These are phyloP conservation scores for Micromys minutus DNA, from an alignment of 2,113 vertebrate genomes.

Conservation along the genomic window DNA sequence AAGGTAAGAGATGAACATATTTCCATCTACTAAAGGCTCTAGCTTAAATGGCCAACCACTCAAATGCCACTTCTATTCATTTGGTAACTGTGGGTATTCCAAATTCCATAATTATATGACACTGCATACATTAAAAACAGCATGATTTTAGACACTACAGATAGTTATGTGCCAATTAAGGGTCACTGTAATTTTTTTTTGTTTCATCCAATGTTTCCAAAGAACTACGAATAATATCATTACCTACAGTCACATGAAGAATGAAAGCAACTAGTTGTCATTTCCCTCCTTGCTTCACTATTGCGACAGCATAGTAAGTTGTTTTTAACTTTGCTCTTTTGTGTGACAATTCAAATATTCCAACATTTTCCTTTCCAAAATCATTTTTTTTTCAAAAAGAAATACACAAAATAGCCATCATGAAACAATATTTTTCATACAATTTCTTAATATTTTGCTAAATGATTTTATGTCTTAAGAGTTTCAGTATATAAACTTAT, in stretches of 20 bases:
- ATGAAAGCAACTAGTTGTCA: background rate
- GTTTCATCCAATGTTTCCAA: constrained; percentile 31
- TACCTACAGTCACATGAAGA: background rate
- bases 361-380: background rate
- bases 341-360: background rate
- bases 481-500: background rate
- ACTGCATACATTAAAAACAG: constrained; percentile 48
- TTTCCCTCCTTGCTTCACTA: background rate
- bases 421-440: background rate
- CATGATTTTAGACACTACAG: constrained; percentile 34
- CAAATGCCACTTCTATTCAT: constrained; percentile 59
- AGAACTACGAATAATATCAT: background rate
- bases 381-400: background rate
- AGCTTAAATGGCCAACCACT: constrained; percentile 52
- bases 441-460: background rate
- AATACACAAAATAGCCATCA: background rate
- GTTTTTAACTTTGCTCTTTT: constrained; percentile 31
- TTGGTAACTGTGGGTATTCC: constrained; percentile 61
- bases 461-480: constrained; percentile 3
- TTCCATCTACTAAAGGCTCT: constrained; percentile 59
- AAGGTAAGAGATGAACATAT: constrained; percentile 72
- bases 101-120: constrained; percentile 70
- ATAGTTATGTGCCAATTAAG: constrained; percentile 50
- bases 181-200: constrained; percentile 41
- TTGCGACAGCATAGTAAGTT: background rate